Evolutionary conservation across 2,888 invertebrate genomes (phyloP).

Genomic region (Drosophila austrosaltans): DNA sequence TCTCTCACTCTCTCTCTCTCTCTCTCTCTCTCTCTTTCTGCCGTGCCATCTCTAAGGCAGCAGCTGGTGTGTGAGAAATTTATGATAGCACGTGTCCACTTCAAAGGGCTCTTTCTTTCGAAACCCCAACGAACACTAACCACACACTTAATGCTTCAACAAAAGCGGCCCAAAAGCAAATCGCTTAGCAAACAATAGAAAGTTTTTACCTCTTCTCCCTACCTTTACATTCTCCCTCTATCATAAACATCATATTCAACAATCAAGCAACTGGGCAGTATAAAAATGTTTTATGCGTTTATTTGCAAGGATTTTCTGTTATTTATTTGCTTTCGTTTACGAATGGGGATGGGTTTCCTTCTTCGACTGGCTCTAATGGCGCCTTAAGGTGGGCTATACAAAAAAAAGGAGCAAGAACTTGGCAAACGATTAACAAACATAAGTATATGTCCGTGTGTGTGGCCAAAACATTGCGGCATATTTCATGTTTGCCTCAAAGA

Average conservation of each 20-base stretch:
- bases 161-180: conserved; percentile 47
- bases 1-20: no score
- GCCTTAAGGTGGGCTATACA: conserved; percentile 64
- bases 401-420: not conserved
- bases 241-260: conserved; percentile 67
- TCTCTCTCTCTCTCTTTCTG: not conserved
- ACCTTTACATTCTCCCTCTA: not conserved
- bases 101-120: conserved; percentile 49
- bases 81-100: conserved; percentile 67
- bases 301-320: conserved; percentile 71
- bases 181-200: conserved; percentile 77
- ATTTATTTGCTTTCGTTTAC: conserved; percentile 69
- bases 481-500: conserved; percentile 73
- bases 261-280: conserved; percentile 65
- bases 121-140: conserved; percentile 27
- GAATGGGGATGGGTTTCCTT: not conserved
- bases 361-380: conserved; percentile 51
- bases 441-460: conserved; percentile 37
- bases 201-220: conserved; percentile 9
- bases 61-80: conserved; percentile 54
- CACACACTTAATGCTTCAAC: conserved; percentile 68
- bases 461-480: conserved; percentile 73
- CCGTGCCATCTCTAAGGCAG: conserved; percentile 20
- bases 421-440: conserved; percentile 56
- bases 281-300: conserved; percentile 78